These are phyloP conservation scores for Macropodus opercularis DNA, from an alignment of 2,797 vertebrate species.

Conservation along the genomic window DNA sequence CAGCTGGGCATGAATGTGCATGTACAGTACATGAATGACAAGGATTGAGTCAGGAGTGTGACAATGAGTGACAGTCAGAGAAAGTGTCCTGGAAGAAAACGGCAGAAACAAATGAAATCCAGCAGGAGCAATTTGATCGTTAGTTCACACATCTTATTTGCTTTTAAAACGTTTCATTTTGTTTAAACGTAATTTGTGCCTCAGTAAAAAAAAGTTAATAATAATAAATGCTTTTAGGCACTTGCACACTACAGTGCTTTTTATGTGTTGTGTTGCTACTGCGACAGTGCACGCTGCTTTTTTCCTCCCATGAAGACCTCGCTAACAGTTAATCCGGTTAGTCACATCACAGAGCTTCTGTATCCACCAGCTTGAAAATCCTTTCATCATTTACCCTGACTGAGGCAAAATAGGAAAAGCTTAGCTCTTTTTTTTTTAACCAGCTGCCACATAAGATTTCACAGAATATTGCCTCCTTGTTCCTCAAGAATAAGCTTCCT, in stretches of 20 bases:
- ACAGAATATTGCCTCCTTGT: slow-evolving; percentile 49
- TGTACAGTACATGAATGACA: too few relatives aligned
- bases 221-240: too few relatives aligned
- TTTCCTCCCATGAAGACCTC: slow-evolving; percentile 58
- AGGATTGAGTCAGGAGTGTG: too few relatives aligned
- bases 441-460: slow-evolving; percentile 70
- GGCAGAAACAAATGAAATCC: too few relatives aligned
- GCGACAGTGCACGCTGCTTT: slow-evolving; percentile 26
- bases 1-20: too few relatives aligned
- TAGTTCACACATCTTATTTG: too few relatives aligned
- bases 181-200: background rate
- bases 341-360: slow-evolving; percentile 73
- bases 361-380: slow-evolving; percentile 72
- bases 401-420: slow-evolving; percentile 39
- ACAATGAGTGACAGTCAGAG: too few relatives aligned
- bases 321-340: slow-evolving; percentile 76
- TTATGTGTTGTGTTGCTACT: slow-evolving; percentile 21
- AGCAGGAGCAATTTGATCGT: too few relatives aligned
- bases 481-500: slow-evolving; percentile 56
- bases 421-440: slow-evolving; percentile 68
- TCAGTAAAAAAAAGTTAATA: background rate
- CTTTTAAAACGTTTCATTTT: too few relatives aligned
- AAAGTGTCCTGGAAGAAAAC: too few relatives aligned
- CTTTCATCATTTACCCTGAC: slow-evolving; percentile 67
- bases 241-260: too few relatives aligned